phyloP scores from a whole-genome alignment of 2,113 vertebrate genomes.

The Nesoenas mayeri region DNA sequence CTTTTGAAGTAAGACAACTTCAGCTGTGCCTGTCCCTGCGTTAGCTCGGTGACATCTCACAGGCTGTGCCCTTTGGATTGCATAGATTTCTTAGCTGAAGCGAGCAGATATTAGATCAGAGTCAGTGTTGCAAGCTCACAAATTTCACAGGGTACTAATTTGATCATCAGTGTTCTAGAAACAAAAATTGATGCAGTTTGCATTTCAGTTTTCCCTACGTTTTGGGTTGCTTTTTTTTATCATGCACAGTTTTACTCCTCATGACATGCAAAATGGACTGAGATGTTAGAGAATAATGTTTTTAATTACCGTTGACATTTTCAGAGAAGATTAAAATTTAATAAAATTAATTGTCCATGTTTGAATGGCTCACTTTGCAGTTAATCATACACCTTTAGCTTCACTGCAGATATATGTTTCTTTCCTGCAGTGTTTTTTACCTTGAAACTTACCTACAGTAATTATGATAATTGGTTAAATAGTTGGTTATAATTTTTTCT shows the following conservation, averaged over 20 bases:
- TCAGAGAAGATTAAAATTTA: conserved; percentile 72
- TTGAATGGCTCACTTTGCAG: conserved; percentile 64
- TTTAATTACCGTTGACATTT: conserved; percentile 75
- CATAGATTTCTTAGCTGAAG: not conserved
- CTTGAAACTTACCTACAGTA: not conserved
- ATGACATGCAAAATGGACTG: conserved; percentile 50
- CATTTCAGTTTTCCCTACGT: not conserved
- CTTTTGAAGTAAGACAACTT: too few species aligned
- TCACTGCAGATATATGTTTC: not conserved
- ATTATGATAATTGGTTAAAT: conserved; percentile 28
- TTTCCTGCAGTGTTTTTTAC: not conserved
- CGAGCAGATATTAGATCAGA: not conserved
- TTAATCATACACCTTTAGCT: conserved; percentile 66
- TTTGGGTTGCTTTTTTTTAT: not conserved
- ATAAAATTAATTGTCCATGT: conserved; percentile 75
- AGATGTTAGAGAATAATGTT: conserved; percentile 70
- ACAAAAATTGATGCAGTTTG: not conserved
- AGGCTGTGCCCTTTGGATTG: not conserved
- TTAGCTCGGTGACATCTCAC: not conserved
- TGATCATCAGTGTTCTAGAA: not conserved
- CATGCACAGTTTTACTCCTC: conserved; percentile 58
- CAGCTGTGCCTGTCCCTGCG: too few species aligned
- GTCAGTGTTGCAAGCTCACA: not conserved
- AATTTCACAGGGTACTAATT: not conserved
- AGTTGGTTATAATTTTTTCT: conserved; percentile 9